Evolutionary conservation across 2,888 invertebrate genomes (phyloP).

Genomic region (Priocnemis perturbator): DNA sequence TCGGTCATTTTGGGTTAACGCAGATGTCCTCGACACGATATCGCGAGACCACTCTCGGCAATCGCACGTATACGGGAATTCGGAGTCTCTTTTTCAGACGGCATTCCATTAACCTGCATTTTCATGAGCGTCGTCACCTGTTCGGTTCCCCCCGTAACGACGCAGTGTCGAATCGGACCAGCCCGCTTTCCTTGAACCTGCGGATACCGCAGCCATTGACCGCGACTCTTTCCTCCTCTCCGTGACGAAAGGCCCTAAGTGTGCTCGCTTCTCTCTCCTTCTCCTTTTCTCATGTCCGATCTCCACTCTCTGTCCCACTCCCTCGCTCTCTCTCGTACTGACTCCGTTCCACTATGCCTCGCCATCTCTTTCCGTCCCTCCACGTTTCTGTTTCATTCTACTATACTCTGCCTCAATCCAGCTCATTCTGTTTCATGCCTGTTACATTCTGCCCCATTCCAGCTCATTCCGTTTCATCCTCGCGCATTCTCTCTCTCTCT

Average conservation of each 20-base stretch:
- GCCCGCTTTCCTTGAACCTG: constrained; percentile 74
- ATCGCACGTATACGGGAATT: too few species aligned
- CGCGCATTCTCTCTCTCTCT: too few species aligned
- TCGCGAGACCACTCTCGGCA: too few species aligned
- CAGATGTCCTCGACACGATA: too few species aligned
- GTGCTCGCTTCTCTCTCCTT: constrained; percentile 35
- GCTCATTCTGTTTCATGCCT: too few species aligned
- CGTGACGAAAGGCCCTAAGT: constrained; percentile 58
- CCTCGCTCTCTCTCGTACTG: constrained; percentile 19
- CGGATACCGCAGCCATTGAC: constrained; percentile 73
- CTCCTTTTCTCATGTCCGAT: background rate
- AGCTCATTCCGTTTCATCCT: too few species aligned
- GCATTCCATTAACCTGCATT: constrained; percentile 59
- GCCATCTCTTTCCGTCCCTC: constrained; percentile 23
- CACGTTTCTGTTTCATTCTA: constrained; percentile 2
- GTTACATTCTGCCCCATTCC: too few species aligned
- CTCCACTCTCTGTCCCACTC: constrained; percentile 10
- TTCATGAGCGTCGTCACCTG: constrained; percentile 60
- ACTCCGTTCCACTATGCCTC: constrained; percentile 41
- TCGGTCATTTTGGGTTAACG: too few species aligned
- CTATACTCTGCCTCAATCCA: too few species aligned
- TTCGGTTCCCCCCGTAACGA: constrained; percentile 50
- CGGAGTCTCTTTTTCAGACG: constrained; percentile 15
- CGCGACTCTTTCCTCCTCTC: constrained; percentile 59
- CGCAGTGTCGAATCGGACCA: constrained; percentile 69